phyloP scores from a whole-genome alignment of 2,113 vertebrate species.

The Melospiza melodia region DNA sequence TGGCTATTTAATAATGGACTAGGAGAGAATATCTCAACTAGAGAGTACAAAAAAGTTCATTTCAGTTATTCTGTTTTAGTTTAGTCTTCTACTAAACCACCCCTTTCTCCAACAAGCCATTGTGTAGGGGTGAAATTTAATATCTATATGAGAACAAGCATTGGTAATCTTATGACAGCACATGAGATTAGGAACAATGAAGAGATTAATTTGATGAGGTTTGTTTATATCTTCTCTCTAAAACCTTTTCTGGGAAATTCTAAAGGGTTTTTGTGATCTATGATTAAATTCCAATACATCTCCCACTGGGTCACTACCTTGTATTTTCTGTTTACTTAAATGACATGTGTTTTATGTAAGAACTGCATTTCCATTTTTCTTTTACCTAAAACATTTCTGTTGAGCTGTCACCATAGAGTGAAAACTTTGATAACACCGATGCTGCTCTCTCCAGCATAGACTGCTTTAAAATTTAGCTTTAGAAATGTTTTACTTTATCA shows the following conservation, averaged over 20 bases:
- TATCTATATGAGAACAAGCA: constrained; percentile 79
- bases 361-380: not conserved
- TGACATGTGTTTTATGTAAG: constrained; percentile 18
- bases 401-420: not conserved
- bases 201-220: constrained; percentile 85
- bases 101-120: not conserved
- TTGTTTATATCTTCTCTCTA: constrained; percentile 79
- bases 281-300: constrained; percentile 59
- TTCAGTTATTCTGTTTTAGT: not conserved
- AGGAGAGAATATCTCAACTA: not conserved
- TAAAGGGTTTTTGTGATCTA: constrained; percentile 38
- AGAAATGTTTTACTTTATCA: not conserved
- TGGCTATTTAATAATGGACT: not conserved
- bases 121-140: constrained; percentile 73
- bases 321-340: constrained; percentile 45
- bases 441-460: not conserved
- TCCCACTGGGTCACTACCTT: not conserved
- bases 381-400: not conserved
- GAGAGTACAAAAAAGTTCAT: not conserved
- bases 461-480: not conserved
- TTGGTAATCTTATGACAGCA: constrained; percentile 83
- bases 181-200: constrained; percentile 82
- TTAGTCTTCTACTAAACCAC: not conserved
- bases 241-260: constrained; percentile 79
- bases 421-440: not conserved